Evolutionary conservation across 2,888 invertebrate species (phyloP), one percentile per base, ranked within the genome.

Genomic region (Eucera pruinosa): DNA sequence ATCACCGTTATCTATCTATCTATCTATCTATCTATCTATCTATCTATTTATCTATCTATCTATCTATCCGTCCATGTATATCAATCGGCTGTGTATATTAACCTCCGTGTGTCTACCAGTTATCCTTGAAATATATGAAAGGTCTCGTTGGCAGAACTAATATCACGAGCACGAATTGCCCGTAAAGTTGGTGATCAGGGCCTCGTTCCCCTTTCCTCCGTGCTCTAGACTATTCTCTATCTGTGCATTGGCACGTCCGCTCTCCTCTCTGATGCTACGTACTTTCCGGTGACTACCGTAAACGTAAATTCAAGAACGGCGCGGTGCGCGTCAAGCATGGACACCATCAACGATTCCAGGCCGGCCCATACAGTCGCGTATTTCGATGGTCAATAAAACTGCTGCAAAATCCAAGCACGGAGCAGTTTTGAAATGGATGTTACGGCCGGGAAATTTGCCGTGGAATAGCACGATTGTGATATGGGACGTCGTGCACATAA

Each of bases 41-140:
- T n/a, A n/a, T n/a, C n/a, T n/a, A n/a, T n/a, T n/a, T n/a, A n/a
- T n/a, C n/a, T n/a, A n/a, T n/a, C n/a, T n/a, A n/a, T n/a, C n/a
- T n/a, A n/a, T n/a, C n/a, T n/a, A n/a, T n/a, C n/a, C n/a, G n/a
- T n/a, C n/a, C n/a, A n/a, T n/a, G n/a, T n/a, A n/a, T n/a, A n/a
- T n/a, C 6, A 2, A 9, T 11, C 36, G 6, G n/a, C 36, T 36
- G 9, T 11, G 11, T 11, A 11, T 5, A 36, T 36, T 11, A 36
- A 36, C 36, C 9, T 36, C 11, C 11, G 11, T 36, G 36, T 11
- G 5, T 45, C 4, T 39, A 64, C 58, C 45, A 9, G 60, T 73
- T 76, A 70, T 73, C 72, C 73, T 81, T 76, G 81, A 76, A 45
- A 58, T 43, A 60, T 36, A 52, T 45, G 58, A 73, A 72, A 60